These are phyloP conservation scores for Iguana delicatissima DNA, from an alignment of 2,797 vertebrate species.

Conservation along the genomic window DNA sequence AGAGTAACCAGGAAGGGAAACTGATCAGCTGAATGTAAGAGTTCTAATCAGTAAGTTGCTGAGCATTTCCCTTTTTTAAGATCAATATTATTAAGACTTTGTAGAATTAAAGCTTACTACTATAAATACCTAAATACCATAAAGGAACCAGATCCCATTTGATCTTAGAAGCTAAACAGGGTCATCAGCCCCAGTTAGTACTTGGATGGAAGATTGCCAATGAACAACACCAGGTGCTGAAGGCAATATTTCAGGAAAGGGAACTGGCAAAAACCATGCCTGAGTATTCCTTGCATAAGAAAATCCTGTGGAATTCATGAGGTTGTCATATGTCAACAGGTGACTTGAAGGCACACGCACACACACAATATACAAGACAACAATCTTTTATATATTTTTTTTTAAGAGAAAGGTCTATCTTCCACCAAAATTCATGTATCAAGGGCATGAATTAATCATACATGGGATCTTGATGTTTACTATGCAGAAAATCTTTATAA, in stretches of 20 bases:
- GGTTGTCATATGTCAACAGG: too few relatives aligned
- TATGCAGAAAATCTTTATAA: background rate
- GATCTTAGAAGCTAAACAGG: too few relatives aligned
- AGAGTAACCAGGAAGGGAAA: too few relatives aligned
- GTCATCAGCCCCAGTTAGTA: too few relatives aligned
- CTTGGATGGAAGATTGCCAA: too few relatives aligned
- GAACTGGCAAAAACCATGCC: too few relatives aligned
- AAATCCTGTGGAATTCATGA: too few relatives aligned
- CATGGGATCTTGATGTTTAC: background rate
- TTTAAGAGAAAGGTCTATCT: background rate
- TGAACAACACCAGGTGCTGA: too few relatives aligned
- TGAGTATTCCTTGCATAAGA: too few relatives aligned
- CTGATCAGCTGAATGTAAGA: background rate
- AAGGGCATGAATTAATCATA: background rate
- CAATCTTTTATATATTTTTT: background rate
- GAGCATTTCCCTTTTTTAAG: background rate
- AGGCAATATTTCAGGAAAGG: too few relatives aligned
- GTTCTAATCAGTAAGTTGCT: background rate
- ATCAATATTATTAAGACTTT: background rate
- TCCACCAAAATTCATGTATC: background rate
- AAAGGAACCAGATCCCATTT: too few relatives aligned
- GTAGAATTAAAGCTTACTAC: conserved; percentile 3
- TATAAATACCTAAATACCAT: background rate
- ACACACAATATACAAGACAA: background rate
- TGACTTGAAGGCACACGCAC: too few relatives aligned